These are phyloP conservation scores for Balaenoptera acutorostrata DNA, from an alignment of 2,113 vertebrate species.

Conservation along the genomic window DNA sequence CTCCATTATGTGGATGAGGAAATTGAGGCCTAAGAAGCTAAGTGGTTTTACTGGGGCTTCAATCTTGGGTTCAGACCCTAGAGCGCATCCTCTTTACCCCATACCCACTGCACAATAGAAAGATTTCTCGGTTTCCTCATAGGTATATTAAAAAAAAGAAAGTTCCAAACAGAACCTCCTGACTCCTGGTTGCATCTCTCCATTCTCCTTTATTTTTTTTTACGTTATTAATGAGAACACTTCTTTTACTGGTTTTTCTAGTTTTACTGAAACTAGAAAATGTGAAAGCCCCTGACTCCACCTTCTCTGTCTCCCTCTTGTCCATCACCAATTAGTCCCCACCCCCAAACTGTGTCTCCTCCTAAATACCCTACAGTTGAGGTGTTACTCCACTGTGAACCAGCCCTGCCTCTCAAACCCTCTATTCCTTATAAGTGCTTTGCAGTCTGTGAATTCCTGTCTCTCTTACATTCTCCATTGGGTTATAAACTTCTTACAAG, in stretches of 20 bases:
- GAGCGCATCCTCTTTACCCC: not conserved
- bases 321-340: not conserved
- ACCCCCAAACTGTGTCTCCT: not conserved
- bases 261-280: not conserved
- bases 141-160: not conserved
- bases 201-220: not conserved
- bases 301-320: not conserved
- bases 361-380: not conserved
- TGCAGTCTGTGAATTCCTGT: not conserved
- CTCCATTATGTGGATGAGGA: not conserved
- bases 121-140: not conserved
- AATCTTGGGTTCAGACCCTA: not conserved
- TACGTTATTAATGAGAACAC: not conserved
- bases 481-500: not conserved
- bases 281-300: not conserved
- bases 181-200: not conserved
- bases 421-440: not conserved
- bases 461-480: not conserved
- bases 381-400: not conserved
- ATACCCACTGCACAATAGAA: not conserved
- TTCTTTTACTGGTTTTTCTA: not conserved
- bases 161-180: not conserved
- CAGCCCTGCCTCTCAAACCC: not conserved
- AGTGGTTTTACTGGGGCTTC: not conserved
- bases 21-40: not conserved